phyloP scores from a whole-genome alignment of 2,797 vertebrate genomes.

The Hoplostethus atlanticus region DNA sequence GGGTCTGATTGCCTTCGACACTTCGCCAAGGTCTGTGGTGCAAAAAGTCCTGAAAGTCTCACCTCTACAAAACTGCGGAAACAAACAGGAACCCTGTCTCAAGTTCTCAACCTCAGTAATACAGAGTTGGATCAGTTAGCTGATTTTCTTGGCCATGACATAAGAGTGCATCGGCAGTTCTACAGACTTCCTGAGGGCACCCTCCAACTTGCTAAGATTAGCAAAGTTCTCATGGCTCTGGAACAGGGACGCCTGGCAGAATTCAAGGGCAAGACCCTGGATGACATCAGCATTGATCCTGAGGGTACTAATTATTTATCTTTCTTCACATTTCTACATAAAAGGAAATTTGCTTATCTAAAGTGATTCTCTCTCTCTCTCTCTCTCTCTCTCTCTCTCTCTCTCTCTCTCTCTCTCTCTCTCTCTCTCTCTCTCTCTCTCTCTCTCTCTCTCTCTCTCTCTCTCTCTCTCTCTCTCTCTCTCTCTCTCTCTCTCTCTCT shows the following conservation, averaged over 20 bases:
- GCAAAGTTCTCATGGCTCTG: conserved; percentile 20
- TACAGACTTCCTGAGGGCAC: conserved; percentile 24
- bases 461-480: no score
- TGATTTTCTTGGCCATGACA: conserved; percentile 13
- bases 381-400: no score
- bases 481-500: no score
- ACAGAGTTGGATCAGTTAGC: conserved; percentile 10
- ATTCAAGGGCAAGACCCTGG: conserved; percentile 29
- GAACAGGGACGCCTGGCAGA: conserved; percentile 11
- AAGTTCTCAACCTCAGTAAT: conserved; percentile 16
- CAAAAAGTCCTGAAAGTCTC: conserved; percentile 26
- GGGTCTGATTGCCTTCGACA: conserved; percentile 22
- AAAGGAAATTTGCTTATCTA: neutral
- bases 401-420: no score
- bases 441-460: no score
- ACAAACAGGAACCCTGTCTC: conserved; percentile 33
- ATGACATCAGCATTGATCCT: conserved; percentile 18
- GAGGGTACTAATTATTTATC: conserved; percentile 15
- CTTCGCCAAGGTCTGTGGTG: conserved; percentile 35
- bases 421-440: no score
- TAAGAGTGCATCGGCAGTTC: conserved; percentile 14
- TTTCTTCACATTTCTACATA: conserved; percentile 3
- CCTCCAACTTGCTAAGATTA: conserved; percentile 17
- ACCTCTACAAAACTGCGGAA: conserved; percentile 34
- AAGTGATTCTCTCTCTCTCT: no score